These are phyloP conservation scores for Tanytarsus gracilentus DNA, from an alignment of 2,888 invertebrate species.

Conservation along the genomic window DNA sequence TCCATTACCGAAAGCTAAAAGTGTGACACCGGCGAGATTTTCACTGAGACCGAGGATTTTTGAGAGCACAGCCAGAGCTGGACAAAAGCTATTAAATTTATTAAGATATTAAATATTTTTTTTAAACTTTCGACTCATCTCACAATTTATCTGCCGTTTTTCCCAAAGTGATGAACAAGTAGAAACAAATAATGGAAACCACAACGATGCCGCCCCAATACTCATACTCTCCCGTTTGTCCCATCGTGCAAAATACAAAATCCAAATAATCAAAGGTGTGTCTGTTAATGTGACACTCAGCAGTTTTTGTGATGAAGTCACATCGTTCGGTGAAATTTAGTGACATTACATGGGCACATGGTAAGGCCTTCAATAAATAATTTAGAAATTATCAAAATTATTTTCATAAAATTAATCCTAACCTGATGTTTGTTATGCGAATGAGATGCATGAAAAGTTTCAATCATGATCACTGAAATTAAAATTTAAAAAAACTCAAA, in stretches of 20 bases:
- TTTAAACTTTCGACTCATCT: conserved; percentile 35
- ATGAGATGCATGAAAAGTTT: no score
- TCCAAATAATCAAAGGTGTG: conserved; percentile 39
- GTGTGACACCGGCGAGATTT: conserved; percentile 55
- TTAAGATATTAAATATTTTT: background rate
- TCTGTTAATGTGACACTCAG: conserved; percentile 36
- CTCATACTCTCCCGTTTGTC: conserved; percentile 32
- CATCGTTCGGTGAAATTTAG: conserved; percentile 38
- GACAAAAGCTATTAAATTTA: conserved; percentile 44
- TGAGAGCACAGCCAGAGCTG: conserved; percentile 46
- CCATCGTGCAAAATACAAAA: conserved; percentile 40
- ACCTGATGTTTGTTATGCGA: no score
- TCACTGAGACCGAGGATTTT: conserved; percentile 45
- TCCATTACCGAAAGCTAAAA: conserved; percentile 61
- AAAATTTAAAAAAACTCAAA: no score
- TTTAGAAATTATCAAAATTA: background rate
- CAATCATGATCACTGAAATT: no score
- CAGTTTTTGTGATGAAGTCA: conserved; percentile 37
- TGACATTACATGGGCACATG: conserved; percentile 40
- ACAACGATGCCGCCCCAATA: conserved; percentile 35
- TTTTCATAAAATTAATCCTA: no score
- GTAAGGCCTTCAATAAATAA: conserved; percentile 30
- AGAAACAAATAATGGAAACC: conserved; percentile 44
- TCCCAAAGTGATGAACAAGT: conserved; percentile 48
- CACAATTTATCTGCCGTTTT: conserved; percentile 52